Base-by-base conservation (phyloP, 2,888 invertebrate species). In the Aphodius granarius region DNA sequence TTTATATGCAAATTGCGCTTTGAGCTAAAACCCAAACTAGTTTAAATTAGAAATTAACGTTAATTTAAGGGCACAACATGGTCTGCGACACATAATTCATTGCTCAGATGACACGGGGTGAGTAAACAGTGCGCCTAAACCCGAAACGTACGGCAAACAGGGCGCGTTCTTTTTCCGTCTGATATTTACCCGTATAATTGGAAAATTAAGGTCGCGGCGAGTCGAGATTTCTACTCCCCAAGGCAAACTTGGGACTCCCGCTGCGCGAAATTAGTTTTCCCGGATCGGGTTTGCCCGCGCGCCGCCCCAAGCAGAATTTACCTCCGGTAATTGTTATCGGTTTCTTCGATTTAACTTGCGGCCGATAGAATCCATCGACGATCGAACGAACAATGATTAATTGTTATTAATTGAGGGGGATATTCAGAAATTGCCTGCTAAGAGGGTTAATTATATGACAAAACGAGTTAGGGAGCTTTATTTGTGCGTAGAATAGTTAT, bases 31-130 rank as follows among this genome's bases (percentile, higher is more conserved):
- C 21, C n/a, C 68, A 21, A 20, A n/a, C 20, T 74, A 74, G 73
- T 74, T 74, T 66, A 74, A 74, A 62, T 74, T 74, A 63, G 18
- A 74, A 73, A 74, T 74, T 74, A 68, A 74, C 73, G 68, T 68
- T 62, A 16, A 62, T 62, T 74, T 74, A 68, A 68, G 22, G 63
- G 43, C 16, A 20, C 68, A 5, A 64, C 71, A 20, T 21, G 68
- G 22, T 13, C 22, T 3, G 20, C 22, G 20, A 6, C 72, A 17
- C 73, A 74, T 74, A 74, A 66, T 74, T 74, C 73, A 72, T 72
- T 72, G 63, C 64, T 63, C 5, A 9, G 62, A 71, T 18, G 63
- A n/a, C 63, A 63, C 63, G 18, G 64, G 63, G 72, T 71, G 22
- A 43, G 43, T 43, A 43, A 43, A 43, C 13, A 43, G 43, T 13